Percentiles rank a stretch among this genome's conserved stretches.
Conservation (phyloP, 2,797 vertebrate genomes). For the Anguilla pacifica region DNA sequence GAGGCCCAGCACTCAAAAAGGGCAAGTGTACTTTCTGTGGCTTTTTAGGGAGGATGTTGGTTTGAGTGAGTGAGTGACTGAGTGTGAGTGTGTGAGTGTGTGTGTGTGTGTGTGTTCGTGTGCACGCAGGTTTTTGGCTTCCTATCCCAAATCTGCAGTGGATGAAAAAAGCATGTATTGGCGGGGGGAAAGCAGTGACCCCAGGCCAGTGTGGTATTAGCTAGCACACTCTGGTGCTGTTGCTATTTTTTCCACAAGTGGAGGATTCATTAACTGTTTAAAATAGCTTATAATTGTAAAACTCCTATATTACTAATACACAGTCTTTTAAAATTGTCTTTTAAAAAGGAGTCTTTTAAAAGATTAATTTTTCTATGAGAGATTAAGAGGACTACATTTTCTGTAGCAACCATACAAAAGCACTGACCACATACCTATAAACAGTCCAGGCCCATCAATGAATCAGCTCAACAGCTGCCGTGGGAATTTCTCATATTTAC, state of each 20-base stretch:
- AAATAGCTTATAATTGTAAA: constrained; percentile 58
- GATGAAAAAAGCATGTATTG: constrained; percentile 81
- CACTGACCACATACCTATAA: too few relatives aligned
- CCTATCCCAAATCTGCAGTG: constrained; percentile 53
- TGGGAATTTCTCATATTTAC: background rate
- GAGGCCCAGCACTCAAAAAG: background rate
- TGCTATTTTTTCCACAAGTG: constrained; percentile 66
- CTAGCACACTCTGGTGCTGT: constrained; percentile 64
- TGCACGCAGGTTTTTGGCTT: constrained; percentile 17
- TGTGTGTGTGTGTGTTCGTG: constrained; percentile 8
- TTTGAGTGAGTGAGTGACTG: background rate
- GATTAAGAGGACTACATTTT: too few relatives aligned
- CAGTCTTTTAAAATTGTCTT: background rate
- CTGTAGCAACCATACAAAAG: too few relatives aligned
- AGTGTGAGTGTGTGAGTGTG: constrained; percentile 25
- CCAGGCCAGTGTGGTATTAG: constrained; percentile 59
- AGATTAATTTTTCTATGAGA: too few relatives aligned
- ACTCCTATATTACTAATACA: constrained; percentile 51
- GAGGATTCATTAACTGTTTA: constrained; percentile 61
- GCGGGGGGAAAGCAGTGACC: constrained; percentile 68
- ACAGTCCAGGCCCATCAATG: background rate
- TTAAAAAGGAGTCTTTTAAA: too few relatives aligned
- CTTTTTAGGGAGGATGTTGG: background rate
- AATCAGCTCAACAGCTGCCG: background rate
- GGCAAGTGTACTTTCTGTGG: background rate